Evolutionary conservation across 2,888 invertebrate species (phyloP).

Genomic region (Diarsia brunnea): DNA sequence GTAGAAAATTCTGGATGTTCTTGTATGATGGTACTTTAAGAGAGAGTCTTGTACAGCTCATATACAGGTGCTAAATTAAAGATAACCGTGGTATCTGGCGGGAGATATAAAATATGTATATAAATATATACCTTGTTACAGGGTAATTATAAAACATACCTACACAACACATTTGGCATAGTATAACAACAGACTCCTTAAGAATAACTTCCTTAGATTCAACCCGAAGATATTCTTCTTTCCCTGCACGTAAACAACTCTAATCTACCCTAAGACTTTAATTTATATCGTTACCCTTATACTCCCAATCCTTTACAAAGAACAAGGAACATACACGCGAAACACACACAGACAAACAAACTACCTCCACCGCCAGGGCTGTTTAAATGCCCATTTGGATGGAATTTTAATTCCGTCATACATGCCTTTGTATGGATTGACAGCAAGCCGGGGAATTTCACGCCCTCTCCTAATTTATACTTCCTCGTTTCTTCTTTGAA

Average conservation of each 20-base stretch:
- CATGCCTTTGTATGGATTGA: slow-evolving; percentile 79
- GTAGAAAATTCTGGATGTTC: slow-evolving; percentile 32
- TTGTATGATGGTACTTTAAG: neutral
- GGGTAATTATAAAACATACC: slow-evolving; percentile 5
- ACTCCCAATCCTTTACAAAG: slow-evolving; percentile 20
- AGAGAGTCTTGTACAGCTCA: neutral
- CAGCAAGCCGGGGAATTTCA: slow-evolving; percentile 83
- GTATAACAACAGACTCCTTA: slow-evolving; percentile 9
- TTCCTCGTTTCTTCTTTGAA: slow-evolving; percentile 78
- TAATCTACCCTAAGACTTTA: slow-evolving; percentile 58
- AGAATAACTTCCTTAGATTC: slow-evolving; percentile 24
- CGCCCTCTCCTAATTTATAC: slow-evolving; percentile 85
- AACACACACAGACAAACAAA: slow-evolving; percentile 22
- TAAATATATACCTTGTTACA: neutral
- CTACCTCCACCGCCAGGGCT: slow-evolving; percentile 24
- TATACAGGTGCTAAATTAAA: neutral
- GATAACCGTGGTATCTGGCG: neutral
- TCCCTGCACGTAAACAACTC: slow-evolving; percentile 29
- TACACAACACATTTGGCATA: neutral
- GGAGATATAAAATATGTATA: neutral
- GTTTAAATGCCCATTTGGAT: slow-evolving; percentile 65
- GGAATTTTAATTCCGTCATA: slow-evolving; percentile 84
- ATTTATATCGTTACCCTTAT: slow-evolving; percentile 48
- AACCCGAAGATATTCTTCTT: slow-evolving; percentile 43
- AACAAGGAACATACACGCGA: slow-evolving; percentile 31